Evolutionary conservation across 2,797 vertebrate genomes (phyloP).

Genomic region (Neosilurus hyrtlii): DNA sequence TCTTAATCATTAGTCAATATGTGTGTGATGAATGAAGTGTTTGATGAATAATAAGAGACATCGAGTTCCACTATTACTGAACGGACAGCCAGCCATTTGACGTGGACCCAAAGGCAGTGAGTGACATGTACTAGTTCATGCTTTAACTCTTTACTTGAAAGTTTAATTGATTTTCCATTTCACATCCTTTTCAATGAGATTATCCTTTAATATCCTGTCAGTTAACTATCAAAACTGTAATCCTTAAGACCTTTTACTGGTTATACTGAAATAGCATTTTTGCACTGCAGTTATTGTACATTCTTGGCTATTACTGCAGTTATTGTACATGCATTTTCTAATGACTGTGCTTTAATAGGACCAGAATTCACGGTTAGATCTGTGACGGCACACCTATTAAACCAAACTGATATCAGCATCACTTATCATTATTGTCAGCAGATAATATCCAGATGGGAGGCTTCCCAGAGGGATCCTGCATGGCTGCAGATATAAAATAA

Average conservation of each 20-base stretch:
- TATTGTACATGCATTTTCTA: not conserved
- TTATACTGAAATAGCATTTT: not conserved
- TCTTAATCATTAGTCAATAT: not conserved
- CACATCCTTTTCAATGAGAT: not conserved
- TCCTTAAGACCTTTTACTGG: not conserved
- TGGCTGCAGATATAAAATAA: slow-evolving; percentile 23
- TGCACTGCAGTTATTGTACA: too few species aligned
- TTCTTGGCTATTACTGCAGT: too few species aligned
- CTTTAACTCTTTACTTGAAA: not conserved
- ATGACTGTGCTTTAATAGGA: not conserved
- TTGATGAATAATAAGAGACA: not conserved
- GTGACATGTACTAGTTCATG: too few species aligned
- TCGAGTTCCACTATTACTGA: not conserved
- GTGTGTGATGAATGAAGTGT: not conserved
- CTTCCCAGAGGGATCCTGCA: slow-evolving; percentile 5
- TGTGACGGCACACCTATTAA: not conserved
- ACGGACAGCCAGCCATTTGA: not conserved
- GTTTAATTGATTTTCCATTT: too few species aligned
- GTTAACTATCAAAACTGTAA: not conserved
- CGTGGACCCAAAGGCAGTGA: not conserved
- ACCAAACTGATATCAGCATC: slow-evolving; percentile 21
- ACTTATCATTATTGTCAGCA: slow-evolving; percentile 12
- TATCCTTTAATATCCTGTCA: not conserved
- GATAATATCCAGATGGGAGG: slow-evolving; percentile 7
- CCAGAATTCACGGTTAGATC: not conserved